Conservation (phyloP, 2,797 vertebrate species). For the Dendrocincla tyrannina region DNA sequence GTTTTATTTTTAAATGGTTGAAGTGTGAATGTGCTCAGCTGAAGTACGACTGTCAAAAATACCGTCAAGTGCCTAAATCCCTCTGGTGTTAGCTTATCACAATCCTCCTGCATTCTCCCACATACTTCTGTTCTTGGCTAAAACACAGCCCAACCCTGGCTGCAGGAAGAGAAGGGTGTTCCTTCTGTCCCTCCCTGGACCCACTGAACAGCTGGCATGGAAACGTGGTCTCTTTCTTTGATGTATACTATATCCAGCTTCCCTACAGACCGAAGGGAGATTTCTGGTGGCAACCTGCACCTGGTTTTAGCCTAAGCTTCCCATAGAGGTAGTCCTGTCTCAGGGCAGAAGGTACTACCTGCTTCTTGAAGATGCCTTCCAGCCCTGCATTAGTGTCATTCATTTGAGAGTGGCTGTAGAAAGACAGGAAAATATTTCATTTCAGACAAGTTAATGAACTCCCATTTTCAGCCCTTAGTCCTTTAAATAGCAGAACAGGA, state of each 20-base stretch:
- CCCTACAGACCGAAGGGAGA: neutral
- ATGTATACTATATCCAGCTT: neutral
- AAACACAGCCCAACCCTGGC: neutral
- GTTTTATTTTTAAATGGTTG: neutral
- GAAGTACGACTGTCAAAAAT: neutral
- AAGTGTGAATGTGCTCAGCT: neutral
- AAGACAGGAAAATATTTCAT: neutral
- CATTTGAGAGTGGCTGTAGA: neutral
- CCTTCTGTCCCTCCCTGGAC: neutral
- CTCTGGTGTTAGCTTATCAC: neutral
- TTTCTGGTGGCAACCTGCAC: neutral
- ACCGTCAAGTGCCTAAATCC: neutral
- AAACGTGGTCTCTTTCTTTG: neutral
- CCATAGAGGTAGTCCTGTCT: neutral
- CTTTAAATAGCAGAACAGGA: conserved; percentile 51
- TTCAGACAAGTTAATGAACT: conserved; percentile 27
- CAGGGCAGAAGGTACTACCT: neutral
- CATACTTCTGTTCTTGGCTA: neutral
- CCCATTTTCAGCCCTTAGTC: neutral
- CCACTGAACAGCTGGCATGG: neutral
- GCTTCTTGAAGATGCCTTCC: neutral
- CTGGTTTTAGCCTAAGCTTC: neutral
- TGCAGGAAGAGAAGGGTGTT: neutral
- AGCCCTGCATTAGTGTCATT: neutral
- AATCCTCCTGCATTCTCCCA: neutral